Base-by-base conservation (phyloP, 2,113 vertebrate genomes). In the Proteles cristata region DNA sequence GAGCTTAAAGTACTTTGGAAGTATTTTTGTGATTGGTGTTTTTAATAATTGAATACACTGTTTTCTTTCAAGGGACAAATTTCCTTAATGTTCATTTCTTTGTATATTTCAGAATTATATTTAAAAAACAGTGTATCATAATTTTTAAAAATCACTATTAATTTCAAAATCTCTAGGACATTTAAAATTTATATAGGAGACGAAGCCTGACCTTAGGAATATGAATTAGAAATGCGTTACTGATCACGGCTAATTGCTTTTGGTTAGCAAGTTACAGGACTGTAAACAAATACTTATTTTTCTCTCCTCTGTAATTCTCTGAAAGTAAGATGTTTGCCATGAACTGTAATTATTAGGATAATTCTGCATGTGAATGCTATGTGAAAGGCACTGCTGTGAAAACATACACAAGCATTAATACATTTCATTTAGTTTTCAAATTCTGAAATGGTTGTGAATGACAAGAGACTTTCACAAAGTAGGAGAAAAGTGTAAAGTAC, bases 231-330 rank as follows among this genome's bases (percentile, higher is more conserved):
- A 91, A 26, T 82, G 11, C 23, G 69, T 90, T 87, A 55, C 26
- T 88, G 80, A 77, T 68, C 45, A 66, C 2, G 11, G 28, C 26
- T 76, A 65, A 79, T 63, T 91, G 33, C 86, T 93, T 86, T 96
- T 82, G 76, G 94, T 89, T 58, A 95, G 11, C 84, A 87, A 84
- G n/a, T 93, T 92, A 58, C 74, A 84, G 81, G 48, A 90, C 35
- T 88, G 82, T 69, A 88, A 97, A 65, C 66, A 94, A 90, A 92
- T 90, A 43, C 1, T 79, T 79, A 39, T 96, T 93, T 93, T 96
- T 93, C 53, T 94, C 48, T 76, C 45, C 58, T 82, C 43, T 93
- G 1, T 95, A 93, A 90, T 69, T 93, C n/a, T 95, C 55, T 71
- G 88, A 95, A 94, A 94, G 93, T 71, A 95, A 88, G n/a, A 31